phyloP scores from a whole-genome alignment of 2,888 invertebrate genomes.

The Scelioninae gen. 1 region DNA sequence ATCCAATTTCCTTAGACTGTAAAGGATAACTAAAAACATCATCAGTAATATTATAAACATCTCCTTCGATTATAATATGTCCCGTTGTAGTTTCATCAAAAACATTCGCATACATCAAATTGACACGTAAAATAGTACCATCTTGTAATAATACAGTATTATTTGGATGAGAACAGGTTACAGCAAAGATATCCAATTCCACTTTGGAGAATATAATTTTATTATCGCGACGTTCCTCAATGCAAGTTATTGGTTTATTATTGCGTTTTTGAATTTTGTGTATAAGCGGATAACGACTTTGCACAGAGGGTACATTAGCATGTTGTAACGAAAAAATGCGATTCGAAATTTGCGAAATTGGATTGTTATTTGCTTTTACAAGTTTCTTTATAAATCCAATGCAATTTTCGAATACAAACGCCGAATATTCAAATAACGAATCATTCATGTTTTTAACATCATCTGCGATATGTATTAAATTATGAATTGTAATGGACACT shows the following conservation, averaged over 20 bases:
- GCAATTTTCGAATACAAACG: conserved; percentile 21
- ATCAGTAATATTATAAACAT: not conserved
- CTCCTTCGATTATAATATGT: conserved; percentile 4
- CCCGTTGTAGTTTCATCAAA: not conserved
- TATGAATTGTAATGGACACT: conserved; percentile 12
- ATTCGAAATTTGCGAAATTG: conserved; percentile 20
- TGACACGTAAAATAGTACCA: conserved; percentile 10
- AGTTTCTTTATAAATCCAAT: conserved; percentile 23
- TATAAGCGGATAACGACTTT: conserved; percentile 20
- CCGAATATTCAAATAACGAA: conserved; percentile 12
- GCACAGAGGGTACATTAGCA: not conserved
- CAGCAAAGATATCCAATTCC: not conserved
- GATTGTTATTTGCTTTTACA: conserved; percentile 26
- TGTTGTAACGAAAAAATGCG: conserved; percentile 20
- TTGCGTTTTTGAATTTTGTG: conserved; percentile 7
- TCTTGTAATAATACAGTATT: conserved; percentile 22
- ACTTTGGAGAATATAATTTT: conserved; percentile 1
- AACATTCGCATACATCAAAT: no score
- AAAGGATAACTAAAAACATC: conserved; percentile 27
- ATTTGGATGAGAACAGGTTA: not conserved
- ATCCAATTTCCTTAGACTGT: conserved; percentile 4
- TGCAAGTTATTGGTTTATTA: not conserved
- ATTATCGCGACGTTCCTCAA: not conserved
- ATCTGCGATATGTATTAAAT: conserved; percentile 23
- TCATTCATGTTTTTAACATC: conserved; percentile 12